phyloP scores from a whole-genome alignment of 2,113 vertebrate genomes.

The Clarias gariepinus region DNA sequence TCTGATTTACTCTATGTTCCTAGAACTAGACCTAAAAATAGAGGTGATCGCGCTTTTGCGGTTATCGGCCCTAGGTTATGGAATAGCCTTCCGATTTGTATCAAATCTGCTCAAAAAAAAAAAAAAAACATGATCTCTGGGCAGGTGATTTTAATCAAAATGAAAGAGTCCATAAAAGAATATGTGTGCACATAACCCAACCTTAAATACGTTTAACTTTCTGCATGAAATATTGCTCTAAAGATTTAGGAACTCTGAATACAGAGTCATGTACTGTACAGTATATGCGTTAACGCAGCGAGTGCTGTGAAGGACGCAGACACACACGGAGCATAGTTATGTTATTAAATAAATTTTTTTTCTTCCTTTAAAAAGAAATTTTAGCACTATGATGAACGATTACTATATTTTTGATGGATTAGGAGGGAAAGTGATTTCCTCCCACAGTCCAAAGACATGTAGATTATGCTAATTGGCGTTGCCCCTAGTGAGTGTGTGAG shows the following conservation, averaged over 20 bases:
- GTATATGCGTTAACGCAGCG: not conserved
- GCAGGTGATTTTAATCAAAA: not conserved
- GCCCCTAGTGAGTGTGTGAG: too few relatives aligned
- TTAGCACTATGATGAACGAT: not conserved
- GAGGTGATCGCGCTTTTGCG: too few relatives aligned
- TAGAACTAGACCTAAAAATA: too few relatives aligned
- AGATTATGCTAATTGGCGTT: too few relatives aligned
- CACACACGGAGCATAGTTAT: not conserved
- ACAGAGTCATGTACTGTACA: not conserved
- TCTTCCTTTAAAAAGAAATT: not conserved
- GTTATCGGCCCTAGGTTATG: too few relatives aligned
- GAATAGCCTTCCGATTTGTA: too few relatives aligned
- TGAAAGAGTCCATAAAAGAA: not conserved
- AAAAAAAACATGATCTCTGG: too few relatives aligned
- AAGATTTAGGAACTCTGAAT: not conserved
- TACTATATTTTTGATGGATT: conserved; percentile 11
- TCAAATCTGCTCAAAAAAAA: too few relatives aligned
- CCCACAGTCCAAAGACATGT: too few relatives aligned
- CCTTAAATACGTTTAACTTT: not conserved
- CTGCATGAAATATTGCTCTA: not conserved
- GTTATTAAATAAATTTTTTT: not conserved
- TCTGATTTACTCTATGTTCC: too few relatives aligned
- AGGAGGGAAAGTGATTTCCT: not conserved
- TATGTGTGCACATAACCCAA: not conserved
- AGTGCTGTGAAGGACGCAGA: not conserved